Conservation (phyloP, 2,797 vertebrate species). For the Rachycentron canadum region DNA sequence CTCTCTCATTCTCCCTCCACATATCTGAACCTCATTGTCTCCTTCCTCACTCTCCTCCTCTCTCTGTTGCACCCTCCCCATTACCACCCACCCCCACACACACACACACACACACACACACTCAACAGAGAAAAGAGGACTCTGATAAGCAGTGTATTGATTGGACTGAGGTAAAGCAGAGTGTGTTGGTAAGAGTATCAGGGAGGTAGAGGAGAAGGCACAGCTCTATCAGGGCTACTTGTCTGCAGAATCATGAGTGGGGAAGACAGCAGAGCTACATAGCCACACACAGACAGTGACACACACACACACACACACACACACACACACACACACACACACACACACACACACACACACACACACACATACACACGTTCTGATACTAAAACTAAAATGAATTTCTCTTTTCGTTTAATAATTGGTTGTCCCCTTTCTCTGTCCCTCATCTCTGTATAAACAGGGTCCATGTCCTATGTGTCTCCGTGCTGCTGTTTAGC, state of each 20-base stretch:
- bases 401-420: slow-evolving; percentile 18
- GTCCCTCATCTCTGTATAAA: not conserved
- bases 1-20: slow-evolving; percentile 31
- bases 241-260: slow-evolving; percentile 37
- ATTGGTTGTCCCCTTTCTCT: not conserved
- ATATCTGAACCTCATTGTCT: slow-evolving; percentile 32
- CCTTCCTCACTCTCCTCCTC: slow-evolving; percentile 18
- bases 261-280: slow-evolving; percentile 49
- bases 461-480: slow-evolving; percentile 5
- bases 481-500: slow-evolving; percentile 4
- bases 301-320: slow-evolving; percentile 21
- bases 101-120: slow-evolving; percentile 26
- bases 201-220: slow-evolving; percentile 54
- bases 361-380: slow-evolving; percentile 12
- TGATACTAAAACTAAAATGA: slow-evolving; percentile 15
- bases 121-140: slow-evolving; percentile 26
- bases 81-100: slow-evolving; percentile 25
- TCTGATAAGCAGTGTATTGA: slow-evolving; percentile 75
- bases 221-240: slow-evolving; percentile 68
- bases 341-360: not conserved
- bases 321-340: slow-evolving; percentile 16
- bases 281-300: not conserved
- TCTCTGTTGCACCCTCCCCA: slow-evolving; percentile 22
- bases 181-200: slow-evolving; percentile 68
- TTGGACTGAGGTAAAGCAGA: slow-evolving; percentile 71